Conservation (phyloP, 2,113 vertebrate species). For the Gobiocypris rarus region DNA sequence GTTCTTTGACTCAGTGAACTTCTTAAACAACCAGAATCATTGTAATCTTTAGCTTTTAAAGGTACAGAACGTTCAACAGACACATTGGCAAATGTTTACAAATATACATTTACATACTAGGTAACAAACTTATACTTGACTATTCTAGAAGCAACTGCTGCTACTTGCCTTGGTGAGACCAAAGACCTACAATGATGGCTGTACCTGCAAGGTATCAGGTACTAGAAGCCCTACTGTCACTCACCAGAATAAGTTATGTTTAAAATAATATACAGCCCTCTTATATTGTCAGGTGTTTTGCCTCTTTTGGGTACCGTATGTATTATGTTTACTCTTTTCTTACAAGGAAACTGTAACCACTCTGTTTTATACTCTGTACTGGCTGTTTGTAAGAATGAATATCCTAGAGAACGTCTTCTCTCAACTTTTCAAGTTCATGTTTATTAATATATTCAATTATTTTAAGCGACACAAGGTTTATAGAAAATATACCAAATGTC, state of each 20-base stretch:
- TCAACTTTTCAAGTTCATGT: background rate
- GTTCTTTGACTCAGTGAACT: conserved; percentile 10
- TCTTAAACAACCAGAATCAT: background rate
- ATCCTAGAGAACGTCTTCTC: background rate
- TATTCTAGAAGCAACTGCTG: conserved; percentile 15
- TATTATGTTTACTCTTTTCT: conserved; percentile 25
- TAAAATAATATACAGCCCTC: background rate
- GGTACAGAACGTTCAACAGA: conserved; percentile 11
- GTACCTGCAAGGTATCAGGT: background rate
- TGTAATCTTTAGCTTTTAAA: conserved; percentile 12
- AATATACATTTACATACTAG: background rate
- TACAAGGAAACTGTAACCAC: conserved; percentile 67
- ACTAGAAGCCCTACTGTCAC: background rate
- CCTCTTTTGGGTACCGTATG: background rate
- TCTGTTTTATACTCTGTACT: conserved; percentile 48
- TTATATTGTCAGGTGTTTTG: background rate
- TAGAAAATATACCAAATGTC: background rate
- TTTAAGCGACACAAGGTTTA: background rate
- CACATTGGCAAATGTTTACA: background rate
- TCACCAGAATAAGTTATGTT: background rate
- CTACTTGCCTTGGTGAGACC: background rate
- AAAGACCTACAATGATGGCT: background rate
- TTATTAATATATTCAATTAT: background rate
- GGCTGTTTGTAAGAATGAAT: conserved; percentile 10
- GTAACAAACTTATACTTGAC: background rate